These are phyloP conservation scores for Dascyllus trimaculatus DNA, from an alignment of 2,113 vertebrate species.

Conservation along the genomic window DNA sequence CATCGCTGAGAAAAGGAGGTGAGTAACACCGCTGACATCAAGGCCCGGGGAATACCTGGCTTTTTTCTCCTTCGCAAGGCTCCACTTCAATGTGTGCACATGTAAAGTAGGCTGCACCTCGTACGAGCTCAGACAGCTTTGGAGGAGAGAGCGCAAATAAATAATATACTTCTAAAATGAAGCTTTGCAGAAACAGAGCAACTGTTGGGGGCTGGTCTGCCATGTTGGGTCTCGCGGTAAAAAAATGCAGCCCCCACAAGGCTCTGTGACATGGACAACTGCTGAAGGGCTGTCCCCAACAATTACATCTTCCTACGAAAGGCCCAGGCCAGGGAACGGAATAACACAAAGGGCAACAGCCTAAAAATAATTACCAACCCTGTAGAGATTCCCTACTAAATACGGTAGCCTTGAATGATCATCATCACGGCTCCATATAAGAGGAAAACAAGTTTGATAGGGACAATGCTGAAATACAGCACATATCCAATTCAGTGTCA, in stretches of 20 bases:
- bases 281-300: constrained; percentile 80
- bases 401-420: constrained; percentile 39
- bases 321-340: constrained; percentile 55
- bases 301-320: constrained; percentile 73
- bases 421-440: constrained; percentile 40
- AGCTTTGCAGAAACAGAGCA: constrained; percentile 52
- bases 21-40: constrained; percentile 33
- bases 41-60: background rate
- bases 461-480: background rate
- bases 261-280: constrained; percentile 76
- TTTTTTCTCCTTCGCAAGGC: constrained; percentile 15
- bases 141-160: constrained; percentile 34
- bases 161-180: constrained; percentile 39
- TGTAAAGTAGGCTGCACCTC: background rate
- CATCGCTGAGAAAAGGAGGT: constrained; percentile 17
- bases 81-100: constrained; percentile 14
- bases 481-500: background rate
- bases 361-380: constrained; percentile 77
- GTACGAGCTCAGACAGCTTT: background rate
- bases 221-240: constrained; percentile 49
- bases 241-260: constrained; percentile 71
- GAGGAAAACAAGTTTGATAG: constrained; percentile 4
- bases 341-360: constrained; percentile 72
- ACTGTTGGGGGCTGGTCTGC: constrained; percentile 28
- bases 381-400: constrained; percentile 49